Conservation (phyloP, 2,888 invertebrate genomes). For the Brenthis daphne region DNA sequence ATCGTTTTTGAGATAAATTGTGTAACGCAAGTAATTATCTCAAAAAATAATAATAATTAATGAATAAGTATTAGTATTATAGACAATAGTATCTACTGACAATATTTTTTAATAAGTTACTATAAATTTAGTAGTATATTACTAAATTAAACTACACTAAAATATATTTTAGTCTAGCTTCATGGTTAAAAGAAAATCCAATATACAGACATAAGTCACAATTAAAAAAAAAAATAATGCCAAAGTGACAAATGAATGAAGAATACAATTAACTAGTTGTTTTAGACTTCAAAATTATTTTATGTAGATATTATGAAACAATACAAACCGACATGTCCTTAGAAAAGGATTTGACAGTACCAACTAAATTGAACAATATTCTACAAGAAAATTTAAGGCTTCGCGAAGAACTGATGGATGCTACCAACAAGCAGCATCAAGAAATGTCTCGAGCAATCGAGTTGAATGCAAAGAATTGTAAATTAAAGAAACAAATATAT, state of each 20-base stretch:
- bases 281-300: background rate
- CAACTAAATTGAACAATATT: conserved; percentile 42
- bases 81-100: too few relatives aligned
- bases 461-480: conserved; percentile 57
- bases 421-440: conserved; percentile 68
- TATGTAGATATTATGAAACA: conserved; percentile 11
- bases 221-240: background rate
- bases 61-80: too few relatives aligned
- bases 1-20: too few relatives aligned
- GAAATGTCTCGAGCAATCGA: conserved; percentile 73
- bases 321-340: background rate
- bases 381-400: conserved; percentile 54
- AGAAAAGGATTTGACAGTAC: conserved; percentile 14
- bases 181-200: too few relatives aligned
- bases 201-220: too few relatives aligned
- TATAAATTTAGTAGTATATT: too few relatives aligned
- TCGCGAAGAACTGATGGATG: conserved; percentile 49
- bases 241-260: background rate
- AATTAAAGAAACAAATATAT: conserved; percentile 50
- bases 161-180: too few relatives aligned
- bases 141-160: too few relatives aligned
- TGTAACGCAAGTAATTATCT: too few relatives aligned
- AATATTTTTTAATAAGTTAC: too few relatives aligned
- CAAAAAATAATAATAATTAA: too few relatives aligned
- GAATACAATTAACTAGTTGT: background rate